Base-by-base conservation (phyloP, 53 echinoderm and acorn worm species). In the Luidia sarsii region DNA sequence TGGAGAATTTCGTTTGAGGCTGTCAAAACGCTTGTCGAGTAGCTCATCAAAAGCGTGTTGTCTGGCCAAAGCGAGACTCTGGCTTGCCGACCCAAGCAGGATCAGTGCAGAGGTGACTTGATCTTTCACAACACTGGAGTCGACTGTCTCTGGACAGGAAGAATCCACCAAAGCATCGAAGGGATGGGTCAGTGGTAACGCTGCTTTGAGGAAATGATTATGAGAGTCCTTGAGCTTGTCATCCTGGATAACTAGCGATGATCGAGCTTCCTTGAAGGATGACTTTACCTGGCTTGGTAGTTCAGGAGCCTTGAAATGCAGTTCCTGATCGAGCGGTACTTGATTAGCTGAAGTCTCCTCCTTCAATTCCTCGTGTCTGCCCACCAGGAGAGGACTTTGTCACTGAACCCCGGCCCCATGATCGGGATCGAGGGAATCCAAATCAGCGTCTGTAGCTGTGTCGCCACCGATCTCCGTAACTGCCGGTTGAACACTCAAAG, bases 11-110 rank as follows among this genome's bases (percentile, higher is more conserved):
- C 30, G 25, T 10, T 15, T 27, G 30, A 57, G 59, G 15, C 9
- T 18, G 9, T 57, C 59, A 57, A 57, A 57, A 57, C 59, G 59
- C 59, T 57, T 57, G 30, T 57, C 59, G 28, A 57, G 28, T 13
- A 57, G 25, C 27, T 57, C 59, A 30, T 57, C 59, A 57, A 57
- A 57, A 30, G 30, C 28, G 18, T 30, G 59, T 57, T 57, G 59
- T 5, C 59, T 27, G 25, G 59, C 59, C 15, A 24, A 28, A 57
- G 59, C 59, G 3, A 57, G 30, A 57, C 29, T 57, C 59, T 57
- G 59, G 21, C 64, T 37, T 8, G 64, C 64, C 3, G 64, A 64
- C 1, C 64, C 64, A 35, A 64, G 22, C 3, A 64, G 36, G n/a
- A 64, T 64, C 8, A 64, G 7, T 5, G 25, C 57, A 2, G 25